A percentile compares a stretch with the other conserved stretches of the same genome.
Conservation (phyloP, 1,140 invertebrate species). For the Pseudachorutes palmiensis region DNA sequence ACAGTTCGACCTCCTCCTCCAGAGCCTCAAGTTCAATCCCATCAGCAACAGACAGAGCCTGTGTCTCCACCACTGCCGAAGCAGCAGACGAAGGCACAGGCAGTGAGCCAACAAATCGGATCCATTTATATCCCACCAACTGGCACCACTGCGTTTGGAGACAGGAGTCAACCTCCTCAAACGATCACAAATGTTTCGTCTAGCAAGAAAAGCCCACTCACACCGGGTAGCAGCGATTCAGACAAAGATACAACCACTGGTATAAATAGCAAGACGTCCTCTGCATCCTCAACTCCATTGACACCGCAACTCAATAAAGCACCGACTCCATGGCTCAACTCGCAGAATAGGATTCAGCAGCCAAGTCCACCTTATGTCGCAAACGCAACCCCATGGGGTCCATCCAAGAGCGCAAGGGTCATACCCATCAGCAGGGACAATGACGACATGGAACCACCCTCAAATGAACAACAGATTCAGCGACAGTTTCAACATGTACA, state of each 20-base stretch:
- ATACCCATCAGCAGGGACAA: constrained; percentile 37
- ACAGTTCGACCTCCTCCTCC: constrained; percentile 13
- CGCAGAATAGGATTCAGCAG: constrained; percentile 44
- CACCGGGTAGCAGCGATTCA: neutral
- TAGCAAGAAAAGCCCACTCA: neutral
- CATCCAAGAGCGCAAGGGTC: constrained; percentile 16
- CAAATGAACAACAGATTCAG: constrained; percentile 28
- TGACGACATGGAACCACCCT: neutral
- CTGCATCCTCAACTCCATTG: constrained; percentile 26
- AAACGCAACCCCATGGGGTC: constrained; percentile 31
- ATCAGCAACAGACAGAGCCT: neutral
- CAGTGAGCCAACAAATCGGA: constrained; percentile 38
- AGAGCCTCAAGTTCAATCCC: constrained; percentile 1
- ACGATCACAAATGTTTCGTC: neutral
- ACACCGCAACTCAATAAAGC: constrained; percentile 46
- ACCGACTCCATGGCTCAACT: constrained; percentile 53
- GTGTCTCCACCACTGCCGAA: constrained; percentile 5
- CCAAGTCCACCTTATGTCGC: constrained; percentile 36
- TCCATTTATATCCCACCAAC: constrained; percentile 41
- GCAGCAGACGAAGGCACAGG: constrained; percentile 36
- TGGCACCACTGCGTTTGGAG: constrained; percentile 24
- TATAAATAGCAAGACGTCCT: constrained; percentile 6
- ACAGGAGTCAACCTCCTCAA: constrained; percentile 7
- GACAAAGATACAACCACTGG: constrained; percentile 15
- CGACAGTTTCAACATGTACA: no score